Base-by-base conservation (phyloP, 1,140 invertebrate genomes). In the Drosophila simulans region DNA sequence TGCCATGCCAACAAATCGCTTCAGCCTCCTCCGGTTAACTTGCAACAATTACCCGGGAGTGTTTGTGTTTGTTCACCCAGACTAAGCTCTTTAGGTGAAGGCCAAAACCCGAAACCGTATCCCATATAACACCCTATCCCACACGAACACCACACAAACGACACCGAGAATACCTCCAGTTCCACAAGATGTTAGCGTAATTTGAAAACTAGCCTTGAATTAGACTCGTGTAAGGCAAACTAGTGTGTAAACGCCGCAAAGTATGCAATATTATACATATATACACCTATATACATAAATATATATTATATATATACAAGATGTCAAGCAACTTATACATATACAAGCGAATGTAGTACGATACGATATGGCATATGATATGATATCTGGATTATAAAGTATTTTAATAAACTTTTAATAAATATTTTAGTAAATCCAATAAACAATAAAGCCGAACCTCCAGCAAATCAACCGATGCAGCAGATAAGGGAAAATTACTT, bases 341-440 rank as follows among this genome's bases (percentile, higher is more conserved):
- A 81, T 57, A 79, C 53, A 78, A 52, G 60, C 59, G 51, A 57
- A 63, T 55, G 77, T 80, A 68, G 68, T 71, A 77, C 62, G 64
- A 82, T 81, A 80, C 77, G 71, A 82, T 65, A 82, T 82, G 79
- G 63, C 63, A 75, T 75, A 75, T 59, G 71, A 73, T 77, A 79
- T 80, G 66, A 78, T 65, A 85, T 81, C 75, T 78, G 70, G 71
- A 89, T 79, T 77, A 88, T 89, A 83, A 88, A 88, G 83, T 86
- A 86, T 86, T 86, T 86, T 86, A 88, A 89, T 88, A 89, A 89
- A 88, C 80, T 88, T 88, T 88, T 88, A 89, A 88, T 88, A 88
- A 88, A 88, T 89, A 88, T 89, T 88, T 88, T 89, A 88, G 84
- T 81, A 84, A 83, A 89, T 80, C 57, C 54, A 68, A 81, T 53